phyloP scores from a whole-genome alignment of 2,888 invertebrate species.

The Atethmia centrago region DNA sequence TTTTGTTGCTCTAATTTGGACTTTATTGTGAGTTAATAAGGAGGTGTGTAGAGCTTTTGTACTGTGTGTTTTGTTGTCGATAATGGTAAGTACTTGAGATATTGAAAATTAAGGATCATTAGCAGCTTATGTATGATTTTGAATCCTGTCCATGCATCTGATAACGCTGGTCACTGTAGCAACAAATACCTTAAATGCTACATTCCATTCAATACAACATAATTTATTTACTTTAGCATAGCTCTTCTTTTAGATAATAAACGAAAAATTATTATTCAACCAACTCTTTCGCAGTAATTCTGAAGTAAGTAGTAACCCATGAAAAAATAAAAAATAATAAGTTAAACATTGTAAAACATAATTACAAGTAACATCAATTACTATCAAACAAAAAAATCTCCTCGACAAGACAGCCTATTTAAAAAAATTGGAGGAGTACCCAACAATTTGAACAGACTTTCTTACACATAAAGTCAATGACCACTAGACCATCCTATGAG shows the following conservation, averaged over 20 bases:
- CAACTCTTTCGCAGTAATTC: neutral
- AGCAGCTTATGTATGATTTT: conserved; percentile 17
- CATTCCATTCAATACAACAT: neutral
- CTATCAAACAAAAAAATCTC: conserved; percentile 26
- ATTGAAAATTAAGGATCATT: conserved; percentile 43
- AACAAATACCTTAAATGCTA: neutral
- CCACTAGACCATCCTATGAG: conserved; percentile 44
- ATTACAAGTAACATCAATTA: conserved; percentile 31
- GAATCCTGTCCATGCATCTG: neutral
- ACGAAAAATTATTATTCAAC: neutral
- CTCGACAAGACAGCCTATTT: conserved; percentile 11
- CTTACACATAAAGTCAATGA: conserved; percentile 51
- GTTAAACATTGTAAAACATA: neutral
- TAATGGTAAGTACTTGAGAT: conserved; percentile 48
- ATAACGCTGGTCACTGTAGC: neutral
- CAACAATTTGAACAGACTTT: conserved; percentile 42
- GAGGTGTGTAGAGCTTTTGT: neutral
- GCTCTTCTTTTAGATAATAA: neutral
- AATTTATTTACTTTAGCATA: neutral
- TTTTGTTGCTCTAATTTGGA: conserved; percentile 46
- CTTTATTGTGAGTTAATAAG: conserved; percentile 29
- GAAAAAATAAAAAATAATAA: neutral
- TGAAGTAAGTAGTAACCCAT: conserved; percentile 10
- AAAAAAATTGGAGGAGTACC: conserved; percentile 30
- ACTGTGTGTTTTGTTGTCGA: conserved; percentile 13